Evolutionary conservation across 30 jellyfish, hydroid and myxozoan genomes (phyloP).

Genomic region (Catostylus mosaicus): DNA sequence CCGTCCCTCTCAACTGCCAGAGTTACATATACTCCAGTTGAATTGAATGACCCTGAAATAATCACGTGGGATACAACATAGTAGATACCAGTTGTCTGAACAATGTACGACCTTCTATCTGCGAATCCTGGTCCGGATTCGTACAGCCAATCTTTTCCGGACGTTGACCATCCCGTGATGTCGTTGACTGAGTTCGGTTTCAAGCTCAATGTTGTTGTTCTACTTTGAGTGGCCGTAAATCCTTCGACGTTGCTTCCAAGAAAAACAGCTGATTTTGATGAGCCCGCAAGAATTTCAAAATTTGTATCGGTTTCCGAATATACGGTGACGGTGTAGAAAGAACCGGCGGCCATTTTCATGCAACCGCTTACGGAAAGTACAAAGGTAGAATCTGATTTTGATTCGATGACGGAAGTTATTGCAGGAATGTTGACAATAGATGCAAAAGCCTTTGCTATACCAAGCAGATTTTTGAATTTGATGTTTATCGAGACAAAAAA

Average conservation of each 20-base stretch:
- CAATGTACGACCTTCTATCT: slow-evolving; percentile 53
- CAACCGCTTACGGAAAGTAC: slow-evolving; percentile 76
- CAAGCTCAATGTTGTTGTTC: slow-evolving; percentile 16
- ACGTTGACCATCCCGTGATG: slow-evolving; percentile 79
- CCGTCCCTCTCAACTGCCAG: slow-evolving; percentile 59
- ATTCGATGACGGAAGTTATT: slow-evolving; percentile 31
- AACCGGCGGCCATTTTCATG: slow-evolving; percentile 69
- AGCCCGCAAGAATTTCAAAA: slow-evolving; percentile 53
- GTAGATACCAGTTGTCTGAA: slow-evolving; percentile 77
- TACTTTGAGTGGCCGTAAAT: slow-evolving; percentile 74
- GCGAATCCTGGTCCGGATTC: slow-evolving; percentile 72
- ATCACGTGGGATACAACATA: slow-evolving; percentile 74
- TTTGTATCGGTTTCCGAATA: slow-evolving; percentile 68
- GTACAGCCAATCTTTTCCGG: slow-evolving; percentile 84
- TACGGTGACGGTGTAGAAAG: slow-evolving; percentile 72
- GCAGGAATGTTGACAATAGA: slow-evolving; percentile 79
- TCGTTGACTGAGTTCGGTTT: slow-evolving; percentile 7
- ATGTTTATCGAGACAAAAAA: slow-evolving; percentile 73
- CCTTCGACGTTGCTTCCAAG: slow-evolving; percentile 79
- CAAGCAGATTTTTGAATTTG: slow-evolving; percentile 54
- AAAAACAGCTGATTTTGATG: slow-evolving; percentile 66
- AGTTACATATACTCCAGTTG: slow-evolving; percentile 48
- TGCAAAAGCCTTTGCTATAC: slow-evolving; percentile 62
- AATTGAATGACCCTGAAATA: slow-evolving; percentile 19
- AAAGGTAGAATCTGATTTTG: slow-evolving; percentile 19